Evolutionary conservation across 2,113 vertebrate genomes (phyloP), one percentile per base, ranked within the genome.

Genomic region (Barnardius zonarius): DNA sequence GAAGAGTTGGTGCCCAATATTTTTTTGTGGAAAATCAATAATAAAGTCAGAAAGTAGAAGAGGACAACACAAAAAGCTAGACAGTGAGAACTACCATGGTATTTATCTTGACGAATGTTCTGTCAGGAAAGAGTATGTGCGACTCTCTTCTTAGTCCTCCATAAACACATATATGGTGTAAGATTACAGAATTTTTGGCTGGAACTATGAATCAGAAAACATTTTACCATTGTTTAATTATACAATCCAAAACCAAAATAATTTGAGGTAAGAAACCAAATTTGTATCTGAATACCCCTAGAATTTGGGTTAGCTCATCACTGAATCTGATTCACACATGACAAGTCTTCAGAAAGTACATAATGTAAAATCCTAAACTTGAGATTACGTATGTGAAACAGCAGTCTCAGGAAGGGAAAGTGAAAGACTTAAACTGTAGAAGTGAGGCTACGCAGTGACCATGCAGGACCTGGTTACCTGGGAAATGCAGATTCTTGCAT

Each of bases 231-330:
- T 94, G 37, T 84, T 91, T 70, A 90, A 68, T 83, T 89, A 74
- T 57, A 49, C 10, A 79, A 88, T 35, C 67, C 2, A 63, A 91
- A 92, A 20, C 12, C 27, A 87, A 93, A 90, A 46, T 72, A 87
- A 93, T 88, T 33, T 76, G 39, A 94, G 25, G n/a, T 75, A 90
- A 93, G 83, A 92, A 94, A 79, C 17, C 19, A 54, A 94, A 92
- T 61, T 39, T 79, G 4, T 54, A 83, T 69, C 67, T 51, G 33
- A 76, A 83, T 73, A 86, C 3, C 30, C 15, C 28, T 37, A 79
- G 28, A 88, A 93, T 73, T n/a, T 90, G 69, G 15, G 10, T 85
- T 76, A 79, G 35, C 17, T 90, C 66, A 79, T 78, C 52, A 54
- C 66, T 54, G 55, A 92, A 75, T 91, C 27, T 75, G 43, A 90